Conservation (phyloP, 1,140 invertebrate species). For the Drosophila kurseongensis region DNA sequence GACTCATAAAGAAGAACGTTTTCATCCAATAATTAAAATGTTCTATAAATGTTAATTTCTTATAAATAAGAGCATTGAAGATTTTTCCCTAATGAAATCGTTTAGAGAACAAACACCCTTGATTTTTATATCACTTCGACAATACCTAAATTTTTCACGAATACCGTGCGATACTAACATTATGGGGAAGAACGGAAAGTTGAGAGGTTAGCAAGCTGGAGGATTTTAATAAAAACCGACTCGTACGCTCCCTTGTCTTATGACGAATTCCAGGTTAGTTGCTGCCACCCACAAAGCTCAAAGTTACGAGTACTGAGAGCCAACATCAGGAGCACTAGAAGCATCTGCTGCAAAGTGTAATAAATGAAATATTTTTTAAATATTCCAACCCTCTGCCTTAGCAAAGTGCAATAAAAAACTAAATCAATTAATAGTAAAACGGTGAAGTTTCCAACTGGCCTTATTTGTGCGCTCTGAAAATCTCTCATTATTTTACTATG, state of each 20-base stretch:
- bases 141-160: background rate
- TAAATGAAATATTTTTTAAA: slow-evolving; percentile 17
- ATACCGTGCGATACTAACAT: too few species aligned
- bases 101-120: too few species aligned
- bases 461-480: background rate
- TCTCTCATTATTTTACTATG: background rate
- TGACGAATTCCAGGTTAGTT: slow-evolving; percentile 67
- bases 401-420: slow-evolving; percentile 13
- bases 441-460: background rate
- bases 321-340: slow-evolving; percentile 1
- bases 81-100: too few species aligned
- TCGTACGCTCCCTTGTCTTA: slow-evolving; percentile 44
- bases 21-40: too few species aligned
- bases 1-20: too few species aligned
- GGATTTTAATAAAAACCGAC: slow-evolving; percentile 74
- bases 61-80: too few species aligned
- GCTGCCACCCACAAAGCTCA: slow-evolving; percentile 33
- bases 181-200: slow-evolving; percentile 24
- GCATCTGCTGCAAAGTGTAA: slow-evolving; percentile 15
- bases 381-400: slow-evolving; percentile 12
- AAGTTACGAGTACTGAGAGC: slow-evolving; percentile 31
- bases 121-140: too few species aligned
- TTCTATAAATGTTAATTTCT: background rate
- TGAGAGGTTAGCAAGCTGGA: slow-evolving; percentile 33
- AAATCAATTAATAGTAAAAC: slow-evolving; percentile 3